These are phyloP conservation scores for Netelia fuscicornis DNA, from an alignment of 2,888 invertebrate genomes.

Conservation along the genomic window DNA sequence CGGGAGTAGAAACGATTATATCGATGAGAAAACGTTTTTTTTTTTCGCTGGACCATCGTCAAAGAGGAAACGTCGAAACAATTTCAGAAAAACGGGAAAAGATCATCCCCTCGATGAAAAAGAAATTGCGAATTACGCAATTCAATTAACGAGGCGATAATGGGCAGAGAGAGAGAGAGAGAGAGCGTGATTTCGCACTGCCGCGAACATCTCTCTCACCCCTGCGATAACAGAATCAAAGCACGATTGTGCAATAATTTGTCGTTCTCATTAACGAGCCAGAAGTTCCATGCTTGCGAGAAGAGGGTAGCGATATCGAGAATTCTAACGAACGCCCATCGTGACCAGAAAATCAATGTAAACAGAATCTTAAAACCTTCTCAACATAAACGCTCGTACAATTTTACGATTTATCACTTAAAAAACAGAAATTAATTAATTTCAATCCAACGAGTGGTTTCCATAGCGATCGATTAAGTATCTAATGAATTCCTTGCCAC, in stretches of 20 bases:
- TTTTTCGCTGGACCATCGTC: background rate
- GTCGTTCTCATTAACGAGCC: conserved; percentile 55
- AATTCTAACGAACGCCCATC: conserved; percentile 55
- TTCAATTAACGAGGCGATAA: conserved; percentile 76
- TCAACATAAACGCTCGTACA: background rate
- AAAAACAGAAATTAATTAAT: background rate
- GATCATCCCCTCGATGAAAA: conserved; percentile 11
- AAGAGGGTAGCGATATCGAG: conserved; percentile 18
- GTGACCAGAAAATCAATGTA: conserved; percentile 23
- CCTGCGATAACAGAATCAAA: conserved; percentile 60
- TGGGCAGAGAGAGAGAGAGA: conserved; percentile 3
- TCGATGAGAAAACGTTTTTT: background rate
- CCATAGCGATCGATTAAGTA: conserved; percentile 26
- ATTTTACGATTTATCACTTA: background rate
- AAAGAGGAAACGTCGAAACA: conserved; percentile 5
- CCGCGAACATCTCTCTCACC: background rate
- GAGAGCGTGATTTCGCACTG: conserved; percentile 2
- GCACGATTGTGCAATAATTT: conserved; percentile 63
- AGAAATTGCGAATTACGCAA: conserved; percentile 77
- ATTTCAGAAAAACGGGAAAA: conserved; percentile 16
- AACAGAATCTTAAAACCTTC: background rate
- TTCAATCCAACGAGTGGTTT: background rate
- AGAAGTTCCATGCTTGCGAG: conserved; percentile 22
- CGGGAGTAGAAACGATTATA: conserved; percentile 51
- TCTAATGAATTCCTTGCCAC: conserved; percentile 5